phyloP scores from a whole-genome alignment of 2,888 invertebrate genomes.

The Chouioia cunea region DNA sequence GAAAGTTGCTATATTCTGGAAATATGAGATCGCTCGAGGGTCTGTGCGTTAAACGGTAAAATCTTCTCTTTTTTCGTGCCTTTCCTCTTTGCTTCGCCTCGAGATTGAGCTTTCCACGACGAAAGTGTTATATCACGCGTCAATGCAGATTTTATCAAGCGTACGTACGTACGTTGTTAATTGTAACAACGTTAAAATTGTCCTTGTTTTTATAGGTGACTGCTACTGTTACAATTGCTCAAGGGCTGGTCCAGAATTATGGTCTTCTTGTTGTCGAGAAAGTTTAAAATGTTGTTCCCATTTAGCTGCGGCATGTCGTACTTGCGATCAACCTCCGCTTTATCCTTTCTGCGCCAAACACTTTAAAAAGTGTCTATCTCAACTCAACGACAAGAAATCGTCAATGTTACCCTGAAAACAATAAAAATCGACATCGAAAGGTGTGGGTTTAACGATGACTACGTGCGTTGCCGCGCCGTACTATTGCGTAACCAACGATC shows the following conservation, averaged over 20 bases:
- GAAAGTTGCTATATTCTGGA: too few species aligned
- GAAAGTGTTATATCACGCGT: too few species aligned
- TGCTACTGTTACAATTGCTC: constrained; percentile 66
- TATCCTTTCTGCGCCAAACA: constrained; percentile 66
- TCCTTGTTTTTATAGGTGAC: constrained; percentile 61
- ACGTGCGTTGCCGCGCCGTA: constrained; percentile 16
- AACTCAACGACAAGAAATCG: constrained; percentile 56
- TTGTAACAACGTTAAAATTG: not conserved
- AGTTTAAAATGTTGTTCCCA: constrained; percentile 66
- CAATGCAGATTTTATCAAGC: too few species aligned
- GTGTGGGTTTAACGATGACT: not conserved
- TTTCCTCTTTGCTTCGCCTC: too few species aligned
- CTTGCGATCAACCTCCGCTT: constrained; percentile 64
- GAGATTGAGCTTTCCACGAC: too few species aligned
- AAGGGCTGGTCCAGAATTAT: constrained; percentile 63
- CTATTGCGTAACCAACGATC: constrained; percentile 37
- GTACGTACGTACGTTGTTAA: not conserved
- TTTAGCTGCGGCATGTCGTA: constrained; percentile 66
- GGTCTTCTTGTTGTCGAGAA: constrained; percentile 66
- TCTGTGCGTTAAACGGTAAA: too few species aligned
- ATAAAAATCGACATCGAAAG: constrained; percentile 37
- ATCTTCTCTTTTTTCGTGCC: too few species aligned
- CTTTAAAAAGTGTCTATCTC: constrained; percentile 64
- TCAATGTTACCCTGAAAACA: constrained; percentile 22
- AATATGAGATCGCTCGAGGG: too few species aligned